phyloP scores from a whole-genome alignment of 2,888 invertebrate species.

The Gnatocerus cornutus region DNA sequence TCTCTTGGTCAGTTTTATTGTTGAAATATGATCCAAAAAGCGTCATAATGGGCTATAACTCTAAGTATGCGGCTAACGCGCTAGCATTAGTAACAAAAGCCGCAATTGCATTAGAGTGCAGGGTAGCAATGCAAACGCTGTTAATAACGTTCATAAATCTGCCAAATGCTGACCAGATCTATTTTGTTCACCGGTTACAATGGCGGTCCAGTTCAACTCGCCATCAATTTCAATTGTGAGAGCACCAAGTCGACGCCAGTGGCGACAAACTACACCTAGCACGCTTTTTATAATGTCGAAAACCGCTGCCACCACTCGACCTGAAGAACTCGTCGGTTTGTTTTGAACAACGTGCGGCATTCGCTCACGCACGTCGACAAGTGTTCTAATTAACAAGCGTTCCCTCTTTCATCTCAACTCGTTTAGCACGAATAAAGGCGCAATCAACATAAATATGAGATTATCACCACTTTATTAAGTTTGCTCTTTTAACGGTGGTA shows the following conservation, averaged over 20 bases:
- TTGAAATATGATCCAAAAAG: constrained; percentile 58
- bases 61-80: constrained; percentile 61
- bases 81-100: constrained; percentile 63
- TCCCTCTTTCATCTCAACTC: constrained; percentile 57
- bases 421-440: constrained; percentile 59
- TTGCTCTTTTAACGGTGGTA: constrained; percentile 54
- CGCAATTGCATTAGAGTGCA: constrained; percentile 63
- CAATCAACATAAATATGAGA: constrained; percentile 63
- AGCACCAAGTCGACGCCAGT: constrained; percentile 36
- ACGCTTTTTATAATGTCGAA: constrained; percentile 1
- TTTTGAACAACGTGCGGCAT: constrained; percentile 18
- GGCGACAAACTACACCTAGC: constrained; percentile 21
- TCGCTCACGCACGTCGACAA: constrained; percentile 49
- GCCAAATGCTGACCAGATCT: constrained; percentile 62
- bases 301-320: background rate
- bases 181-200: constrained; percentile 54
- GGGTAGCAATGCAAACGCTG: constrained; percentile 60
- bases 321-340: constrained; percentile 11
- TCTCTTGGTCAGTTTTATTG: constrained; percentile 48
- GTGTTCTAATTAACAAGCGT: constrained; percentile 56
- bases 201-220: constrained; percentile 40
- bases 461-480: constrained; percentile 61
- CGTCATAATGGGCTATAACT: constrained; percentile 62
- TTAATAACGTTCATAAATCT: constrained; percentile 66
- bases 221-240: constrained; percentile 50